A percentile compares a stretch with the other conserved stretches of the same genome.
Evolutionary conservation across 2,113 vertebrate genomes (phyloP).

Genomic region (Channa argus): DNA sequence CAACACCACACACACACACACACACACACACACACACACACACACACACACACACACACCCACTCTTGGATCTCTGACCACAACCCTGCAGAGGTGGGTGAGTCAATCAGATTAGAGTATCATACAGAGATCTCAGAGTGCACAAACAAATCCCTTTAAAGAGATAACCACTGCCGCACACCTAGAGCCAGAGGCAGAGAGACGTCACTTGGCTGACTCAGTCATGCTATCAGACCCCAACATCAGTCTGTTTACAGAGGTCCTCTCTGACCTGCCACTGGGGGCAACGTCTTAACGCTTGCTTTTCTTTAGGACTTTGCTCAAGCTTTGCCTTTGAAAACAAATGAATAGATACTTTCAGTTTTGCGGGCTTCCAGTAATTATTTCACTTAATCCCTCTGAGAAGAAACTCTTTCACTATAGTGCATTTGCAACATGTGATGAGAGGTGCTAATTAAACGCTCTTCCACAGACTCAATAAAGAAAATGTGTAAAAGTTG

Average conservation of each 20-base stretch:
- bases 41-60: constrained; percentile 5
- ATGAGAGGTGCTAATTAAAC: too few species aligned
- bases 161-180: constrained; percentile 53
- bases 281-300: background rate
- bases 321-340: background rate
- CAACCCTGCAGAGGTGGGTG: constrained; percentile 39
- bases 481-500: background rate
- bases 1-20: constrained; percentile 26
- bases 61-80: constrained; percentile 14
- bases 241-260: constrained; percentile 42
- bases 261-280: constrained; percentile 30
- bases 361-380: background rate
- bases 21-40: constrained; percentile 11
- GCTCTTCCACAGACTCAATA: too few species aligned
- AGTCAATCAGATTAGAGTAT: constrained; percentile 73
- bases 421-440: too few species aligned
- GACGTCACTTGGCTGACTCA: constrained; percentile 31
- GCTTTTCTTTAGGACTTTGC: background rate
- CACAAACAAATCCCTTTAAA: constrained; percentile 73
- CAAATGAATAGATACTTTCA: background rate
- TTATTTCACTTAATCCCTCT: background rate
- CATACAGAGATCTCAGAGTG: constrained; percentile 59
- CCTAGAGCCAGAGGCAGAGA: constrained; percentile 27
- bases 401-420: background rate
- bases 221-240: constrained; percentile 17